A percentile compares a stretch with the other conserved stretches of the same genome.
Evolutionary conservation across 2,888 invertebrate species (phyloP).

Genomic region (Yponomeuta malinellus): DNA sequence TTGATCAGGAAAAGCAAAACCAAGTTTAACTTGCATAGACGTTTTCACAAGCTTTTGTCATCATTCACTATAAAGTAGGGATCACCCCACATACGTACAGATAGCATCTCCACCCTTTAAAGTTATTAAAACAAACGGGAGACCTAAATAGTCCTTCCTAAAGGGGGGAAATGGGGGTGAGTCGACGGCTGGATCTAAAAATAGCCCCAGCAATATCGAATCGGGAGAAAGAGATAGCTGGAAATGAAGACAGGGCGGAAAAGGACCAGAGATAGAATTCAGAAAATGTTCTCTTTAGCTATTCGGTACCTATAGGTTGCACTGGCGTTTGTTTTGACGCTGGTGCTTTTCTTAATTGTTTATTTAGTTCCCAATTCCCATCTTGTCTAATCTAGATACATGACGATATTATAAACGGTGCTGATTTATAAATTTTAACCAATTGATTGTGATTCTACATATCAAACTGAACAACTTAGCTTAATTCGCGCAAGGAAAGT

Average conservation of each 20-base stretch:
- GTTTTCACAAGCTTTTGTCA: no score
- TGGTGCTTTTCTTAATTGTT: background rate
- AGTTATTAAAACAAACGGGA: conserved; percentile 9
- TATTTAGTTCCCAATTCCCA: no score
- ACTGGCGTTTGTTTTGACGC: background rate
- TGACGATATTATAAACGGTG: no score
- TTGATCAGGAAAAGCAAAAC: no score
- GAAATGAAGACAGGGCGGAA: background rate
- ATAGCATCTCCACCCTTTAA: conserved; percentile 3
- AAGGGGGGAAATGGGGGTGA: background rate
- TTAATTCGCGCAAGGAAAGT: no score
- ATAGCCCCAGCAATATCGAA: background rate
- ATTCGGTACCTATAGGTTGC: background rate
- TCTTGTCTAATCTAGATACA: no score
- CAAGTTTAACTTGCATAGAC: no score
- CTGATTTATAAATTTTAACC: no score
- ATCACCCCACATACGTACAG: background rate
- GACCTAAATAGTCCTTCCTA: background rate
- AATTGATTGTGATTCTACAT: no score
- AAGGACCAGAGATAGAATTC: background rate
- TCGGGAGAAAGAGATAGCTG: background rate
- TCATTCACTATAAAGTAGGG: no score
- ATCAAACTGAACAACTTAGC: no score
- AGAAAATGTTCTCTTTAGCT: background rate
- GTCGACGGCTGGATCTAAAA: background rate